Percentiles rank a stretch among this genome's conserved stretches.
phyloP scores from a whole-genome alignment of 1,140 invertebrate species.

The Anagrus nilaparvatae region DNA sequence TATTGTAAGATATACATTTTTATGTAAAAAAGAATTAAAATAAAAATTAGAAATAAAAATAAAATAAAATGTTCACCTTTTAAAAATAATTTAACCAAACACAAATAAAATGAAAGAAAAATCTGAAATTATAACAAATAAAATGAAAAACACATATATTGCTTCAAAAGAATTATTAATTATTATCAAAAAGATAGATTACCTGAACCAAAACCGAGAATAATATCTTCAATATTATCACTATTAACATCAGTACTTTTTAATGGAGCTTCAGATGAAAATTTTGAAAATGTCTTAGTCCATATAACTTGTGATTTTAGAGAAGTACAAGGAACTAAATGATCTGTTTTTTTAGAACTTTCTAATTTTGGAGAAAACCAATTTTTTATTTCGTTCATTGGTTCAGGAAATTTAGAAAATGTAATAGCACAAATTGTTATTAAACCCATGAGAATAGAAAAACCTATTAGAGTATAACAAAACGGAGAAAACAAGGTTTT shows the following conservation, averaged over 20 bases:
- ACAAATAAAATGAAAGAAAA: conserved; percentile 1
- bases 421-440: conserved; percentile 52
- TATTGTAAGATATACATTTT: background rate
- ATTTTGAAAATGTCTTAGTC: conserved; percentile 59
- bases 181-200: conserved; percentile 20
- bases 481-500: conserved; percentile 48
- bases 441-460: conserved; percentile 48
- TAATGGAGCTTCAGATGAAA: conserved; percentile 67
- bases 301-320: conserved; percentile 60
- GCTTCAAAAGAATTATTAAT: conserved; percentile 17
- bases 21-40: conserved; percentile 15
- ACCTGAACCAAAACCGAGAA: conserved; percentile 76
- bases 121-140: conserved; percentile 9
- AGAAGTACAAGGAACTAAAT: conserved; percentile 55
- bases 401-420: conserved; percentile 55
- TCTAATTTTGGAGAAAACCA: conserved; percentile 39
- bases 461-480: conserved; percentile 50
- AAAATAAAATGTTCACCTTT: conserved; percentile 11
- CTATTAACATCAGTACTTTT: conserved; percentile 61
- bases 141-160: conserved; percentile 18
- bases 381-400: conserved; percentile 47
- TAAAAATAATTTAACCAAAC: conserved; percentile 4
- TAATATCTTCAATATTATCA: conserved; percentile 64
- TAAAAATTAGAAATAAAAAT: conserved; percentile 9
- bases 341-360: conserved; percentile 20